These are phyloP conservation scores for Patella depressa DNA, from an alignment of 2,888 invertebrate genomes.

Conservation along the genomic window DNA sequence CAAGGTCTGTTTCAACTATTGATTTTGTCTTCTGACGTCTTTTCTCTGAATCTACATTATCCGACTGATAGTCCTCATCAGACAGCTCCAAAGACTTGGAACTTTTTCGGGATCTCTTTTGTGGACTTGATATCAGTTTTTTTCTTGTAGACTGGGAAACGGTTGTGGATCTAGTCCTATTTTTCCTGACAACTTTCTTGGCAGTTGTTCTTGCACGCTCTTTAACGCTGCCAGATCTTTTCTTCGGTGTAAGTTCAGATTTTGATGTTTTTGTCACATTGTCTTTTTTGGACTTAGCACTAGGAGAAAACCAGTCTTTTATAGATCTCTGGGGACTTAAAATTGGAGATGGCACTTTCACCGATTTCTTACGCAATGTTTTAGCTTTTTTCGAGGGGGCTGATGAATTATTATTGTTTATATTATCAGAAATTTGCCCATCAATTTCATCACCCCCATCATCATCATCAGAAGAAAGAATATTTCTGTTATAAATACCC, in stretches of 20 bases:
- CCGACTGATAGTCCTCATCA: background rate
- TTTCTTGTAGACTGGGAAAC: background rate
- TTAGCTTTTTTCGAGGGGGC: background rate
- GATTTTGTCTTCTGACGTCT: background rate
- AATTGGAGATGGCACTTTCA: background rate
- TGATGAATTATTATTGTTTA: background rate
- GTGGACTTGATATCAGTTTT: too few species aligned
- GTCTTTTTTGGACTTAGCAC: background rate
- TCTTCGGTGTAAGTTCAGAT: too few species aligned
- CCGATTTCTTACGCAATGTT: background rate
- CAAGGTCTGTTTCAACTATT: background rate
- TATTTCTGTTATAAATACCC: background rate
- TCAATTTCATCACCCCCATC: background rate
- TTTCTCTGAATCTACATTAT: background rate
- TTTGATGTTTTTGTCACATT: too few species aligned
- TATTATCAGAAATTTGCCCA: background rate
- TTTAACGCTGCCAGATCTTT: too few species aligned
- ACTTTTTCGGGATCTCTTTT: slow-evolving; percentile 9
- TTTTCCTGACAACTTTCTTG: background rate
- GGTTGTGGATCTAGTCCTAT: background rate
- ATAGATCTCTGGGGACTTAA: slow-evolving; percentile 34
- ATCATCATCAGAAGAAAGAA: background rate
- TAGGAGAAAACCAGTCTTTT: slow-evolving; percentile 34
- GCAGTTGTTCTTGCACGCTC: background rate
- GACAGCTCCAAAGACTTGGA: too few species aligned